Percentiles rank a stretch among this genome's conserved stretches.
phyloP scores from a whole-genome alignment of 2,888 invertebrate species.

The Trichopoda pennipes region DNA sequence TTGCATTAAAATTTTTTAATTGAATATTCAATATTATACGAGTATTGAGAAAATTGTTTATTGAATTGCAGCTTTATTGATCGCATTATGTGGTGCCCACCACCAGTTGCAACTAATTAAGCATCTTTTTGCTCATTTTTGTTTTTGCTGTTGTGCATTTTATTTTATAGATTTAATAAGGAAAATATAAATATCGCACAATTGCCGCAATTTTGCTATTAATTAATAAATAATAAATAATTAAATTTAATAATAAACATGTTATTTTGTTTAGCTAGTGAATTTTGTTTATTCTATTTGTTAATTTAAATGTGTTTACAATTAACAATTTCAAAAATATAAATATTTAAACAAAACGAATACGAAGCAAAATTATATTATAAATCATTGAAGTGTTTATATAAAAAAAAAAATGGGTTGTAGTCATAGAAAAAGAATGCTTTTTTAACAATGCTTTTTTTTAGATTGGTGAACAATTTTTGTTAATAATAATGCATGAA shows the following conservation, averaged over 20 bases:
- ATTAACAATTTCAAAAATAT: slow-evolving; percentile 39
- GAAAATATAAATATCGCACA: slow-evolving; percentile 48
- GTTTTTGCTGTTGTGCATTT: slow-evolving; percentile 19
- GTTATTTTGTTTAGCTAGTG: slow-evolving; percentile 27
- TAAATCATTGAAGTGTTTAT: slow-evolving; percentile 29
- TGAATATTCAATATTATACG: slow-evolving; percentile 43
- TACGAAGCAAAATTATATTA: slow-evolving; percentile 8
- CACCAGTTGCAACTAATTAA: slow-evolving; percentile 66
- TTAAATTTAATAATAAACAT: slow-evolving; percentile 56
- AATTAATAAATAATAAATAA: slow-evolving; percentile 56
- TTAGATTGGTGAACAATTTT: neutral
- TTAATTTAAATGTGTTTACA: slow-evolving; percentile 67
- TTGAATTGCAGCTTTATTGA: slow-evolving; percentile 22
- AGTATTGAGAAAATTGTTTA: slow-evolving; percentile 31
- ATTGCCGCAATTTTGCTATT: slow-evolving; percentile 2
- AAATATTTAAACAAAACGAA: neutral
- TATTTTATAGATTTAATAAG: slow-evolving; percentile 58
- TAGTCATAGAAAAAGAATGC: neutral
- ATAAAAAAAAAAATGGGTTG: neutral
- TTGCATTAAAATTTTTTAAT: slow-evolving; percentile 52
- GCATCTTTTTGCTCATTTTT: slow-evolving; percentile 46
- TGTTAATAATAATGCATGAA: too few species aligned
- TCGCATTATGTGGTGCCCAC: slow-evolving; percentile 27
- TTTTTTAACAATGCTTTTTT: too few species aligned
- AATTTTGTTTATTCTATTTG: slow-evolving; percentile 57